Conservation (phyloP, 2,797 vertebrate genomes). For the Otolemur crassicaudatus region DNA sequence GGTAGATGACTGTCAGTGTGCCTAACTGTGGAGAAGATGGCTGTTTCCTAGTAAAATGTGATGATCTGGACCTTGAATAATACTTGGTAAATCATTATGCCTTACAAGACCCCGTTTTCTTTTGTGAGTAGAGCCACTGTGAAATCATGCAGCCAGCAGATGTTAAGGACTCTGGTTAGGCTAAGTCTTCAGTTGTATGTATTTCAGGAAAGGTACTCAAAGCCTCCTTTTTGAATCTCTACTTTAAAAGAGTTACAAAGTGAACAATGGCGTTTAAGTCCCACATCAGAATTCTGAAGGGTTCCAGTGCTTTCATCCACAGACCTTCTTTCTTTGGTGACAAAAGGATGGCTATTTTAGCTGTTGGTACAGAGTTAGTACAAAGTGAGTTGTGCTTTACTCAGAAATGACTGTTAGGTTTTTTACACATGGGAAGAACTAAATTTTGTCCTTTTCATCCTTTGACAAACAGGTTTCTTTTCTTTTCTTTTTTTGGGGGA, state of each 20-base stretch:
- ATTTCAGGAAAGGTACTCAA: neutral
- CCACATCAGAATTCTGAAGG: neutral
- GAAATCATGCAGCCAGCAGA: neutral
- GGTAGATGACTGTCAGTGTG: slow-evolving; percentile 6
- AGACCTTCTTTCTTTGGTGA: neutral
- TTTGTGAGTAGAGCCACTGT: neutral
- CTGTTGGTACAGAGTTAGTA: neutral
- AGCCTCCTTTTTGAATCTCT: neutral
- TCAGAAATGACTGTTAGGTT: neutral
- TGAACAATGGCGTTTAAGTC: neutral
- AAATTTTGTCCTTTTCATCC: neutral
- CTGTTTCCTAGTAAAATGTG: slow-evolving; percentile 49
- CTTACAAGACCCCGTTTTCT: neutral
- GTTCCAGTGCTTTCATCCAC: neutral
- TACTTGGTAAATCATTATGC: neutral
- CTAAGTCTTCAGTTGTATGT: neutral
- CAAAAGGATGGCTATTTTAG: neutral
- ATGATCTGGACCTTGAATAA: neutral
- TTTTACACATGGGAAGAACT: neutral
- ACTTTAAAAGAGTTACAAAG: neutral
- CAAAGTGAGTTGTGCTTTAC: neutral
- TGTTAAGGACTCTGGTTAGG: neutral
- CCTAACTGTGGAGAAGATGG: slow-evolving; percentile 36
- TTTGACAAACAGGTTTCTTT: neutral
- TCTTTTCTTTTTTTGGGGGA: neutral